Evolutionary conservation across 2,888 invertebrate species (phyloP), one percentile per base, ranked within the genome.

Genomic region (Meghimatium bilineatum): DNA sequence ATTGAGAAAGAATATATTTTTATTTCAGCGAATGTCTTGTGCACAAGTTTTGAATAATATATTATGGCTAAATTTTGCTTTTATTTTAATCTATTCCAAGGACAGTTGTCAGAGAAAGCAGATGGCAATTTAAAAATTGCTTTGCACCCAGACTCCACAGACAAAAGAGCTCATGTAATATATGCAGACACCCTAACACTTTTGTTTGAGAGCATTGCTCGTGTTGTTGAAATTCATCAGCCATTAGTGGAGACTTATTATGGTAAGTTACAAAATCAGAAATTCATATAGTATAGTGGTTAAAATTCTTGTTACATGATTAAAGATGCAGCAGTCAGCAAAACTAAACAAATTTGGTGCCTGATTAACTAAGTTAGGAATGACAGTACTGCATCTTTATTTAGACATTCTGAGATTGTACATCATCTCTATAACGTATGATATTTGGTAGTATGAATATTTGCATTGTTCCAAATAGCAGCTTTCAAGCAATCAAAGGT

Each of bases 171-270:
- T 26, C 95, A 95, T 88, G 96, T 97, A 34, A 95, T 97, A 71
- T 98, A 96, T 94, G 97, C 97, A 0, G 98, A 98, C 91, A 96
- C 97, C 0, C 94, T 97, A 87, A 97, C 97, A 0, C 94, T 96
- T 75, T 94, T 98, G 83, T 96, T 97, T 93, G 98, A 98, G 93
- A 96, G 96, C 49, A 96, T 97, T 84, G 97, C 97, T 0, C 94
- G 96, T 85, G 95, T 97, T 14, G 95, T 98, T 49, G 97, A 98
- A 93, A 95, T 96, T 10, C 97, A 97, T 93, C 97, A 97, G 90
- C 97, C 97, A 0, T 95, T 97, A 49, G 96, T 98, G 52, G 97
- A 98, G 92, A 96, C 96, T 0, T 97, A 96, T 92, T 98, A 97
- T 93, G 97, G 97, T 89, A 90, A 90, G 91, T 87, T 71, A 38